These are phyloP conservation scores for Keiferia lycopersicella DNA, from an alignment of 2,888 invertebrate species.

Conservation along the genomic window DNA sequence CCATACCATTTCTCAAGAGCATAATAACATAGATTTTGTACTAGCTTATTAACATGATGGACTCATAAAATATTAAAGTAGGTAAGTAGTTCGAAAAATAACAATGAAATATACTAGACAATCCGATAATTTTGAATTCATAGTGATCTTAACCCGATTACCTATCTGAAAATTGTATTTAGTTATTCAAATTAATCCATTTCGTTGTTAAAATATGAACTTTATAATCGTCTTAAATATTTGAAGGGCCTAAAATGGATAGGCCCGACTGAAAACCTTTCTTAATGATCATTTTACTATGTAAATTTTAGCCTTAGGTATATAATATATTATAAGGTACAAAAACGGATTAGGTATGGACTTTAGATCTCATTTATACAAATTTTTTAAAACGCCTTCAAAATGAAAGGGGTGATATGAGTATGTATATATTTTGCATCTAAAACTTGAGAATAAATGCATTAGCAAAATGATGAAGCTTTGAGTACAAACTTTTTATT, in stretches of 20 bases:
- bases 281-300: background rate
- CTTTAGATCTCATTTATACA: no score
- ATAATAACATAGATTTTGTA: no score
- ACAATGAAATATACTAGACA: background rate
- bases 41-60: no score
- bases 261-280: background rate
- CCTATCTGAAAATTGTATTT: background rate
- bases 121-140: background rate
- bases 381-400: no score
- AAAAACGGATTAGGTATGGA: no score
- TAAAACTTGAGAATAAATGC: background rate
- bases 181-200: constrained; percentile 2
- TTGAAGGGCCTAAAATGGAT: background rate
- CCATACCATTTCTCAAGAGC: background rate
- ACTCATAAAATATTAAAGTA: no score
- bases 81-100: no score
- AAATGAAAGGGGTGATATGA: no score
- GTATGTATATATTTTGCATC: no score
- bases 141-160: background rate
- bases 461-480: background rate
- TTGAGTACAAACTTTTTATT: background rate
- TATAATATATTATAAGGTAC: no score
- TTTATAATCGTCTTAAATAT: background rate
- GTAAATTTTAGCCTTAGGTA: no score
- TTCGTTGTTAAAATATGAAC: background rate